Conservation (phyloP, 2,113 vertebrate species). For the Ammodytes dubius region DNA sequence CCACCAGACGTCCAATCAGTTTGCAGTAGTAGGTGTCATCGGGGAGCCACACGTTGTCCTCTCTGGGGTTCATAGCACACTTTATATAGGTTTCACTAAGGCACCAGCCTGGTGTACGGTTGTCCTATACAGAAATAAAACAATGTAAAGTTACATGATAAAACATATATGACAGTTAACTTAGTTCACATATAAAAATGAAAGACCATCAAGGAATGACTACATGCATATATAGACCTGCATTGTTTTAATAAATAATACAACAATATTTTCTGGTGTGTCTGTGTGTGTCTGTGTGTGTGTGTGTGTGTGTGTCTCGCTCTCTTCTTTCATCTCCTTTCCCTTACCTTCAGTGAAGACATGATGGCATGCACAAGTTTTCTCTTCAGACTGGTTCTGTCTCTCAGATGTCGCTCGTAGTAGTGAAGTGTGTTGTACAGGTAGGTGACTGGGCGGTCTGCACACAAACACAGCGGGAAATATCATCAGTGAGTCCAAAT, state of each 20-base stretch:
- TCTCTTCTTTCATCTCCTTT: neutral
- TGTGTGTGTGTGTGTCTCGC: neutral
- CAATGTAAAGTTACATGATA: neutral
- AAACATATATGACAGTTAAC: neutral
- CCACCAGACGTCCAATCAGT: constrained; percentile 96
- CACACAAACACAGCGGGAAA: constrained; percentile 8
- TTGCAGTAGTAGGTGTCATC: constrained; percentile 99
- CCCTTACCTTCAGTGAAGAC: constrained; percentile 90
- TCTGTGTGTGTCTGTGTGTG: neutral
- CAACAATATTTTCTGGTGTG: neutral
- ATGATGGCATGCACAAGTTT: constrained; percentile 98
- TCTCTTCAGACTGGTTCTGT: constrained; percentile 94
- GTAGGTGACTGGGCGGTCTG: constrained; percentile 98
- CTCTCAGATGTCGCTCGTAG: constrained; percentile 94
- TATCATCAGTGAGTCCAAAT: neutral
- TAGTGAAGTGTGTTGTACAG: constrained; percentile 99
- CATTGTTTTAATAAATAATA: neutral
- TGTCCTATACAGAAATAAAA: constrained; percentile 82
- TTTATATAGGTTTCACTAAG: constrained; percentile 97
- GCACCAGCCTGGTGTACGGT: constrained; percentile 95
- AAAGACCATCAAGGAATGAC: neutral
- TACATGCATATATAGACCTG: neutral
- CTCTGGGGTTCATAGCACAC: constrained; percentile 94
- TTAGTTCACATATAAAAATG: neutral
- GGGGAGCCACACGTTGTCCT: constrained; percentile 95